Base-by-base conservation (phyloP, 2,113 vertebrate genomes). In the Poeciliopsis retropinna region DNA sequence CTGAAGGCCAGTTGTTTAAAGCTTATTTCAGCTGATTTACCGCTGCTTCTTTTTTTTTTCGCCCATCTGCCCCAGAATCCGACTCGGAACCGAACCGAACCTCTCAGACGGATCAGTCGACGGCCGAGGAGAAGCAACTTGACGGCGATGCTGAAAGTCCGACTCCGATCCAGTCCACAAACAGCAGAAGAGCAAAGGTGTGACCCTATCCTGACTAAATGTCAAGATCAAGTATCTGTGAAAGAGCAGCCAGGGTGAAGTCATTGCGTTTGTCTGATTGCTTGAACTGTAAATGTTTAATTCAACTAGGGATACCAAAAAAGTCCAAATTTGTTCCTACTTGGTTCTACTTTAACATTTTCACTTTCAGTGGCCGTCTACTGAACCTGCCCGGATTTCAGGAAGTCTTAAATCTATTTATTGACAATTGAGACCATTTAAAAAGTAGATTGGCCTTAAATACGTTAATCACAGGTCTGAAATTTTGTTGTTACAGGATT, bases 121-220 rank as follows among this genome's bases (percentile, higher is more conserved):
- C 63, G 3, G 66, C 72, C 74, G 87, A 87, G 57, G 81, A 88
- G 19, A 31, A 69, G 19, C 74, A 63, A 15, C 51, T 25, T 34
- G 78, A 79, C 32, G 39, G 32, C 0, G 31, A 0, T 29, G 34
- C 25, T 54, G 13, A 75, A 79, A 28, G 34, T 62, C 62, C 62
- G 54, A 9, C 47, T 41, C 39, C 73, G 37, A 63, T 30, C 44
- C 76, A 11, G 30, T 63, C 85, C 39, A 80, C 60, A 10, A 25
- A 17, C 54, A 68, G 72, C 32, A 73, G 57, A 39, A 92, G 85
- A 51, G 91, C 72, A 75, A 94, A 93, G 93, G 94, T 95, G 57
- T 51, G 83, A 57, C 25, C 2, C 17, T 2, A n/a, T 57, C 22
- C 51, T n/a, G 22, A 54, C 7, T 57, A 8, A n/a, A 25, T n/a